Percentiles rank a stretch among this genome's conserved stretches.
phyloP scores from a whole-genome alignment of 2,888 invertebrate species.

The Tetragonisca angustula region DNA sequence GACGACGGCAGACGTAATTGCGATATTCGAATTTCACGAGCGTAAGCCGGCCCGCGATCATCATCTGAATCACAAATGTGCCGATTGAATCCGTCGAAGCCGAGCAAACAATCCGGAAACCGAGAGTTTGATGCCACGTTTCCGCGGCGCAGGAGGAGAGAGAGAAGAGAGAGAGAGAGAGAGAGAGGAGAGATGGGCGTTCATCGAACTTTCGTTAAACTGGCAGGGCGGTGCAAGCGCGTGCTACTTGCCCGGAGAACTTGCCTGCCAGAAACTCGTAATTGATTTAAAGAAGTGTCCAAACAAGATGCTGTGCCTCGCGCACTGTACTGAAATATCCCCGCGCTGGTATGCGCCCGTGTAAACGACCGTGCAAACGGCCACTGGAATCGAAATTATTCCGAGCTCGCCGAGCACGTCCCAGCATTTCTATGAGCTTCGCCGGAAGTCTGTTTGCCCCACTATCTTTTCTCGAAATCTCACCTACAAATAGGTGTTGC shows the following conservation, averaged over 20 bases:
- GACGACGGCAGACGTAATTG: conserved; percentile 9
- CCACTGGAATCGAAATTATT: conserved; percentile 41
- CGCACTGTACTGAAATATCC: conserved; percentile 31
- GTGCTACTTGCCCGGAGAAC: conserved; percentile 46
- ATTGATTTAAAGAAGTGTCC: conserved; percentile 73
- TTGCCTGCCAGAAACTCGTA: conserved; percentile 62
- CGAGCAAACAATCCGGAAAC: conserved; percentile 68
- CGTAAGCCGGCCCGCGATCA: conserved; percentile 46
- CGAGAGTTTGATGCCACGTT: conserved; percentile 60
- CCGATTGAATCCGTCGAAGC: conserved; percentile 62
- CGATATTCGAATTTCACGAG: conserved; percentile 52
- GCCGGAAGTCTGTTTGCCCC: background rate
- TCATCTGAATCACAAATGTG: conserved; percentile 70
- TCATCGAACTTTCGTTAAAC: conserved; percentile 44
- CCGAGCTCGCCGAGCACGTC: conserved; percentile 3
- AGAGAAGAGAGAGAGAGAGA: background rate
- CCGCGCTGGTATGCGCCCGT: background rate
- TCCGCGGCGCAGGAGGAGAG: conserved; percentile 12
- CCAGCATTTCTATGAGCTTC: conserved; percentile 12
- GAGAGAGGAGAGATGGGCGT: background rate
- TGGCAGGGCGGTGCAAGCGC: conserved; percentile 10
- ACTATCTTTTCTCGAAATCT: background rate
- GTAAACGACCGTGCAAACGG: conserved; percentile 46
- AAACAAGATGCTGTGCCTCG: conserved; percentile 66
- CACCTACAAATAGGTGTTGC: background rate